Evolutionary conservation across 2,113 vertebrate species (phyloP).

Genomic region (Rostratula benghalensis): DNA sequence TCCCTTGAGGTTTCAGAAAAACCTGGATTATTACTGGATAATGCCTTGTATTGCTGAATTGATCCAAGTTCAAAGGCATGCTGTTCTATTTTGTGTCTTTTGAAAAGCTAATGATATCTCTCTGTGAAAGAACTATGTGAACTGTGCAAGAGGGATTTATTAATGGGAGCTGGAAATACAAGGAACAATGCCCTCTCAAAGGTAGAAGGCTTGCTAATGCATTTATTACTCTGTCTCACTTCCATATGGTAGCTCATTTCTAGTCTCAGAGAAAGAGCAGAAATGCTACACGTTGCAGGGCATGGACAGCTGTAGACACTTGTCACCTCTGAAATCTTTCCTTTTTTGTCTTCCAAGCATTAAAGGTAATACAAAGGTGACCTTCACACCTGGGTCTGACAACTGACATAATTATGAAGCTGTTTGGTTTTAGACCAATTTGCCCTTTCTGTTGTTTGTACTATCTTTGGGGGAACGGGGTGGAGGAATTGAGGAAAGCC

Average conservation of each 20-base stretch:
- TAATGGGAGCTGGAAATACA: neutral
- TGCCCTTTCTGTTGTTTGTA: neutral
- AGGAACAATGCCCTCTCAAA: neutral
- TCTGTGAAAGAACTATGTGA: neutral
- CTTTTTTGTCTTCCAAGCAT: neutral
- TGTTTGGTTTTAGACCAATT: neutral
- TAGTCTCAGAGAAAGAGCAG: neutral
- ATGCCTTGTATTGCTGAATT: neutral
- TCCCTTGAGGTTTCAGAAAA: neutral
- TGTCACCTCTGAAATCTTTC: neutral
- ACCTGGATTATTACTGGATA: neutral
- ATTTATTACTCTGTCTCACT: neutral
- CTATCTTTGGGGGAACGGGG: neutral
- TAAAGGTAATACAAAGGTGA: neutral
- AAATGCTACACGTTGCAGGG: neutral
- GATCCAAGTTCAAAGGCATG: conserved; percentile 6
- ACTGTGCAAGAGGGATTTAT: neutral
- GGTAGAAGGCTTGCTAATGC: neutral
- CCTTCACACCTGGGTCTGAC: neutral
- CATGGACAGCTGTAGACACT: neutral
- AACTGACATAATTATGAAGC: neutral
- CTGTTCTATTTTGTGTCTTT: neutral
- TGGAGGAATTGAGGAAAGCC: neutral
- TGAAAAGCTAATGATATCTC: neutral
- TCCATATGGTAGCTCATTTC: neutral